Evolutionary conservation across 2,797 vertebrate genomes (phyloP).

Genomic region (Aeoliscus strigatus): DNA sequence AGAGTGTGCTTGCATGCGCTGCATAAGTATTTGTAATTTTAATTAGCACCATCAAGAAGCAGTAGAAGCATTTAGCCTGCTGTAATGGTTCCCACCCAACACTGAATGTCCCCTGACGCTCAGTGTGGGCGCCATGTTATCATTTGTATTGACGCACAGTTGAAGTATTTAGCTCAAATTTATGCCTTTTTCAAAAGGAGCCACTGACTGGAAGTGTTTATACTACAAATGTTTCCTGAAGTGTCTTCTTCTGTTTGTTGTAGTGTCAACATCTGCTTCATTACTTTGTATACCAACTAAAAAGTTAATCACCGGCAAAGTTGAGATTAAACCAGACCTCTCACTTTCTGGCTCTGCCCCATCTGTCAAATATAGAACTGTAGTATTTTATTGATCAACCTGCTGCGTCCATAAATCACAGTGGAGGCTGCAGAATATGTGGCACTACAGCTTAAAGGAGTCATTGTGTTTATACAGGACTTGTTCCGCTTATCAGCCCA

Average conservation of each 20-base stretch:
- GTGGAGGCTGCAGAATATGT: conserved; percentile 10
- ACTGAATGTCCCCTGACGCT: conserved; percentile 33
- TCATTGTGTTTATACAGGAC: conserved; percentile 52
- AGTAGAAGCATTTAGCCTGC: conserved; percentile 18
- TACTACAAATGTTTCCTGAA: no score
- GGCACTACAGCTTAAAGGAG: conserved; percentile 29
- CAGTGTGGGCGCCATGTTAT: conserved; percentile 40
- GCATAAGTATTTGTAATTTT: conserved; percentile 34
- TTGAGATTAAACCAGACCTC: conserved; percentile 17
- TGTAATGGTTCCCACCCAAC: conserved; percentile 25
- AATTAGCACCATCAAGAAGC: conserved; percentile 31
- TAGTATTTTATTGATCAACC: conserved; percentile 20
- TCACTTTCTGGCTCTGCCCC: conserved; percentile 6
- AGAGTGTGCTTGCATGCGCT: conserved; percentile 21
- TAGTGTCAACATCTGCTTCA: no score
- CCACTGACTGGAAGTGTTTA: no score
- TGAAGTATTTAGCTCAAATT: conserved; percentile 31
- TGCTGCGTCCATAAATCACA: conserved; percentile 27
- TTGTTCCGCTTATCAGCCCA: conserved; percentile 46
- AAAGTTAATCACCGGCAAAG: conserved; percentile 10
- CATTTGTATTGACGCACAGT: conserved; percentile 39
- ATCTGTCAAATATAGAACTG: conserved; percentile 23
- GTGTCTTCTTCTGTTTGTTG: no score
- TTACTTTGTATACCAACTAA: no score
- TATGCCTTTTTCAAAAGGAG: no score